phyloP scores from a whole-genome alignment of 2,797 vertebrate species.

The Chromis chromis region DNA sequence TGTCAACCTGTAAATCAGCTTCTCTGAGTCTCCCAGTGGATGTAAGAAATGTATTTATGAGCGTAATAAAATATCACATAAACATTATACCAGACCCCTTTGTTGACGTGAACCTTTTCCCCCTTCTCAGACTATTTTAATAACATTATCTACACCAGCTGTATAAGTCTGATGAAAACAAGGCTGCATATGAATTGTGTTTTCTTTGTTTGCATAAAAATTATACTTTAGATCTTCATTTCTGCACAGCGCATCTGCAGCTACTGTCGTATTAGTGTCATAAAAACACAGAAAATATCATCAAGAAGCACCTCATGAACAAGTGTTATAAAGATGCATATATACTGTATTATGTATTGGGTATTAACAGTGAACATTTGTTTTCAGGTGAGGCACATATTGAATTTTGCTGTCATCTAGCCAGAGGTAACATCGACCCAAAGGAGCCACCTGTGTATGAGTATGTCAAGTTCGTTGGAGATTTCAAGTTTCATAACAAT shows the following conservation, averaged over 20 bases:
- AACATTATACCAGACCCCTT: not conserved
- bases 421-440: constrained; percentile 87
- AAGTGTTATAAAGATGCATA: not conserved
- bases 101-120: not conserved
- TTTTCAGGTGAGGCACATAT: constrained; percentile 87
- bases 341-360: not conserved
- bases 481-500: constrained; percentile 91
- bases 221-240: not conserved
- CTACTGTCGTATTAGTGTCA: not conserved
- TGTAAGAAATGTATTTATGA: constrained; percentile 2
- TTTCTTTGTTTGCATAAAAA: not conserved
- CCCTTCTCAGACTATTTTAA: constrained; percentile 6
- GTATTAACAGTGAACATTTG: constrained; percentile 31
- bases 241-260: not conserved
- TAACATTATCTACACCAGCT: not conserved
- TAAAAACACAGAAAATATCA: not conserved
- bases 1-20: not conserved
- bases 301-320: not conserved
- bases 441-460: constrained; percentile 88
- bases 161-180: not conserved
- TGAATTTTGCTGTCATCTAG: constrained; percentile 96
- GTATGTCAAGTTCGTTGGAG: constrained; percentile 94
- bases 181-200: not conserved
- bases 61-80: constrained; percentile 1
- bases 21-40: not conserved